phyloP scores from a whole-genome alignment of 2,888 invertebrate species.

The Neoitamus cyanurus region DNA sequence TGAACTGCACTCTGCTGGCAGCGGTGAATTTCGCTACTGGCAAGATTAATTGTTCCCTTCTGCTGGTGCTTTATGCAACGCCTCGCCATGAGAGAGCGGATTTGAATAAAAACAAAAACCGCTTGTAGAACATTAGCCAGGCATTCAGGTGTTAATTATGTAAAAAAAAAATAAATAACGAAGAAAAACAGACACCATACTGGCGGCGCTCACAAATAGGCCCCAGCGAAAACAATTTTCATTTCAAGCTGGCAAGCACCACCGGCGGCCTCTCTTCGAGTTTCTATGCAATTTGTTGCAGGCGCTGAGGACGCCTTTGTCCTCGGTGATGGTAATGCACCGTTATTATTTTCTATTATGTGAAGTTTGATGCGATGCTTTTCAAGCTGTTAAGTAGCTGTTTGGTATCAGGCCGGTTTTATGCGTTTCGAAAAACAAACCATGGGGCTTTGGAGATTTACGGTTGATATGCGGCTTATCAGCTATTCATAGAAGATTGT shows the following conservation, averaged over 20 bases:
- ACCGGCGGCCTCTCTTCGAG: background rate
- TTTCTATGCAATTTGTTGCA: conserved; percentile 1
- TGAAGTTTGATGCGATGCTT: background rate
- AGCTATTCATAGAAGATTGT: too few relatives aligned
- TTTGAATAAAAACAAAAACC: conserved; percentile 10
- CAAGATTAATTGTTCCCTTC: conserved; percentile 3
- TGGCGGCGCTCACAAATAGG: background rate
- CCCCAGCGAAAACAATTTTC: background rate
- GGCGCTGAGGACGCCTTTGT: background rate
- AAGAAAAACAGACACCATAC: background rate
- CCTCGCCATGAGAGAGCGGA: background rate
- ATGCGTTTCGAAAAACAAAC: background rate
- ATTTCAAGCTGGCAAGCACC: background rate
- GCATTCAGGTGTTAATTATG: conserved; percentile 25
- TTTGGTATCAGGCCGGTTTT: background rate
- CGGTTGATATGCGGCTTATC: too few relatives aligned
- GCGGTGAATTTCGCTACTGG: background rate
- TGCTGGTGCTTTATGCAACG: background rate
- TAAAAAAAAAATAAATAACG: background rate
- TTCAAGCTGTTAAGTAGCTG: background rate
- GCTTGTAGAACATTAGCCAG: conserved; percentile 15
- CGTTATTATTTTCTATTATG: background rate
- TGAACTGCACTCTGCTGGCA: background rate
- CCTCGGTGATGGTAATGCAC: background rate
- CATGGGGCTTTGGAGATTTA: too few relatives aligned